phyloP scores from a whole-genome alignment of 2,113 vertebrate genomes.

The Psettodes erumei region DNA sequence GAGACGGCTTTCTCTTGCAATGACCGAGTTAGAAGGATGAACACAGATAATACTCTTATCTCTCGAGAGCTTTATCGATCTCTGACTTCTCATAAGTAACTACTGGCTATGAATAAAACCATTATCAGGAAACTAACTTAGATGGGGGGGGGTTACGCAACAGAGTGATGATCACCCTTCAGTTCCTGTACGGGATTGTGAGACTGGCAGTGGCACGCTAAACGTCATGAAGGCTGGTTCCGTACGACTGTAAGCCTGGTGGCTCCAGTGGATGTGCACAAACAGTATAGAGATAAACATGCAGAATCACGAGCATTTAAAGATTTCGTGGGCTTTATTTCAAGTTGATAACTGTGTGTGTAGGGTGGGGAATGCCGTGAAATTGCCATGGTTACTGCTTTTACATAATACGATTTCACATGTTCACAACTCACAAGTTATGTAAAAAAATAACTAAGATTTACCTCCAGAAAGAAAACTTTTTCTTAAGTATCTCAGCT shows the following conservation, averaged over 20 bases:
- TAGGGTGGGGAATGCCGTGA: neutral
- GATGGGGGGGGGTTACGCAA: neutral
- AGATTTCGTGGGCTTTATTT: neutral
- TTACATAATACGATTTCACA: neutral
- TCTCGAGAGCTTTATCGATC: neutral
- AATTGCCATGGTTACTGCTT: neutral
- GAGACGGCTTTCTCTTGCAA: slow-evolving; percentile 38
- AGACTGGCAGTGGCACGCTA: slow-evolving; percentile 13
- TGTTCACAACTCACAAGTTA: neutral
- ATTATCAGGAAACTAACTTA: neutral
- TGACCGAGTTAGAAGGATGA: slow-evolving; percentile 11
- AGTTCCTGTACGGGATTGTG: neutral
- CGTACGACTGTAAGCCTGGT: neutral
- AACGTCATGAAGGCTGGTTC: neutral
- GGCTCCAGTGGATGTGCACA: neutral
- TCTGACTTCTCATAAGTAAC: neutral
- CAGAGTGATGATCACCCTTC: neutral
- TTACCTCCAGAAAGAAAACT: neutral
- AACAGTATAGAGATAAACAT: neutral
- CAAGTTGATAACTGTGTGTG: neutral
- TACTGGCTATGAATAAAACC: slow-evolving; percentile 1
- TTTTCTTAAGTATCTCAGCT: neutral
- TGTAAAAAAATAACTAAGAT: neutral
- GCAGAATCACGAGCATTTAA: neutral
- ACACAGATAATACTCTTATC: slow-evolving; percentile 32